Base-by-base conservation (phyloP, 2,888 invertebrate species). In the Netelia fuscicornis region DNA sequence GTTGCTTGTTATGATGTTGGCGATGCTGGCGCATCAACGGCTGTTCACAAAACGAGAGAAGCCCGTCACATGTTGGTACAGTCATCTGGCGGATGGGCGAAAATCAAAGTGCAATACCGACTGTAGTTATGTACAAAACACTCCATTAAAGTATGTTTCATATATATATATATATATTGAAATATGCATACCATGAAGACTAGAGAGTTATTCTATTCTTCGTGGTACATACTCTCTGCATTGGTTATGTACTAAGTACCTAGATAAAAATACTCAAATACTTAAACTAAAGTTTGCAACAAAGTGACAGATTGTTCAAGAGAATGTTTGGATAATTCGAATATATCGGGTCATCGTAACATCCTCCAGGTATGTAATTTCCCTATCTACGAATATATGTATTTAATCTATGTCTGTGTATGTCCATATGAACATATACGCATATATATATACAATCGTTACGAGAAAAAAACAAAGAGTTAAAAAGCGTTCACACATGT, bases 201-300 rank as follows among this genome's bases (percentile, higher is more conserved):
- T 37, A 37, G 37, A 37, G 37, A 37, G 6, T 37, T 37, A 37
- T 6, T 37, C 37, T 37, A 48, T 48, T 23, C 62, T 11, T 23
- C 11, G 13, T 9, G 20, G 44, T 25, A 77, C 56, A 67, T 56
- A 48, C 60, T 13, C 5, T 77, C 42, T 60, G 58, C n/a, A 20
- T 2, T 13, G 17, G 48, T 48, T 78, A 68, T 78, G 48, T 78
- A 68, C 68, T 68, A 60, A 70, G 60, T 68, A 68, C 67, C 67
- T 77, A 77, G 56, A 56, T 9, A 30, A 58, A 68, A 48, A 60
- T 67, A 67, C 58, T 25, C 44, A 48, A 77, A 77, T 77, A 68
- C 25, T 67, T 44, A 67, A 67, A 44, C 56, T 67, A 44, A 17
- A 44, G 67, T 44, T 23, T 68, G 20, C 48, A 9, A 72, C 20